phyloP scores from a whole-genome alignment of 2,113 vertebrate genomes.

The Phaethon lepturus region DNA sequence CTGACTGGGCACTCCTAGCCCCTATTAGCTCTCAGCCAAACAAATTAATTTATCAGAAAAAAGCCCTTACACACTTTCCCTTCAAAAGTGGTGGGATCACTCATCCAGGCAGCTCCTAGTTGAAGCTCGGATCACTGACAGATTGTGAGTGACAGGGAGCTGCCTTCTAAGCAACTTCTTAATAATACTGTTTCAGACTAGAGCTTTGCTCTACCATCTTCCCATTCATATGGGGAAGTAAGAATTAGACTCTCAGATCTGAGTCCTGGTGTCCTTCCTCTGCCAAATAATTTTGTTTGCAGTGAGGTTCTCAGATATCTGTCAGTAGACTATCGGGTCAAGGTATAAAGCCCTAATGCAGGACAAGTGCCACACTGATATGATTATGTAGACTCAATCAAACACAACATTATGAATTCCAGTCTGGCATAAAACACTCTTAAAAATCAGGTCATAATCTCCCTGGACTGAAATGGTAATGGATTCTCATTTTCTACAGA shows the following conservation, averaged over 20 bases:
- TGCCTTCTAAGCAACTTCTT: background rate
- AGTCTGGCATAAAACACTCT: background rate
- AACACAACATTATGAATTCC: background rate
- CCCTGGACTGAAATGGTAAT: background rate
- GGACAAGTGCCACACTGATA: background rate
- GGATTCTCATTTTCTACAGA: background rate
- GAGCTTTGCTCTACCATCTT: background rate
- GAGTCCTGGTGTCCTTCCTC: background rate
- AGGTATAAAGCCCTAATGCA: background rate
- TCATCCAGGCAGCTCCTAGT: background rate
- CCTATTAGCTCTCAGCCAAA: background rate
- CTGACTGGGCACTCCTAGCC: background rate
- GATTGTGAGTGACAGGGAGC: background rate
- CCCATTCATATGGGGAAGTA: fast-evolving
- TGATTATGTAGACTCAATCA: background rate
- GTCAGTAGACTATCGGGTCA: background rate
- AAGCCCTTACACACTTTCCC: too few species aligned
- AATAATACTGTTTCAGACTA: fast-evolving
- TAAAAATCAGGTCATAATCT: background rate
- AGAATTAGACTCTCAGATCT: background rate
- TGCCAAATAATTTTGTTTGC: too few species aligned
- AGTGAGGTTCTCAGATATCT: background rate
- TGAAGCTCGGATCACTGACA: background rate
- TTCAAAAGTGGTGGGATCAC: background rate
- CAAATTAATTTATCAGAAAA: background rate